A percentile compares a stretch with the other conserved stretches of the same genome.
Evolutionary conservation across 2,797 vertebrate species (phyloP).

Genomic region (Distichodus sexfasciatus): DNA sequence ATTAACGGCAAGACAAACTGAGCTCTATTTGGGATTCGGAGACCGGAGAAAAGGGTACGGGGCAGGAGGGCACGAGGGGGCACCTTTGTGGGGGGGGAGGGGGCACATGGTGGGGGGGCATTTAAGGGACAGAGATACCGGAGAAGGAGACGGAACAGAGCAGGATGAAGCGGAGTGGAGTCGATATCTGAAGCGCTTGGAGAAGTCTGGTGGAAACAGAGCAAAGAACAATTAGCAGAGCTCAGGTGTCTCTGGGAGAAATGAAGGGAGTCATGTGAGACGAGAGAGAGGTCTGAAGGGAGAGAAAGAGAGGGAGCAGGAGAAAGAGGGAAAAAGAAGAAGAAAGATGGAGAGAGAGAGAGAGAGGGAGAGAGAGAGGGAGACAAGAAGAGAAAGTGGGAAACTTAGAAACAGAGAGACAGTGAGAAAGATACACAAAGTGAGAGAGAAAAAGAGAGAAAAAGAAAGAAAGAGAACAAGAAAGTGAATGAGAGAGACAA

Average conservation of each 20-base stretch:
- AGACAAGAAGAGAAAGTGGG: background rate
- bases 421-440: background rate
- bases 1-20: slow-evolving; percentile 26
- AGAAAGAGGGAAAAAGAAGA: background rate
- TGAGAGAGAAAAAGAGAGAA: too few relatives aligned
- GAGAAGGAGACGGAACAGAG: background rate
- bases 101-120: too few relatives aligned
- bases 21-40: slow-evolving; percentile 16
- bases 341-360: too few relatives aligned
- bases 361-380: background rate
- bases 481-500: background rate
- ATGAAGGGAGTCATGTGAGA: background rate
- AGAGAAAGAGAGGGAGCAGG: background rate
- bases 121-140: too few relatives aligned
- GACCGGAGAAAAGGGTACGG: slow-evolving; percentile 17
- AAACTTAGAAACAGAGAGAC: background rate
- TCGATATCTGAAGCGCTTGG: slow-evolving; percentile 17
- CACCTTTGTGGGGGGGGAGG: too few relatives aligned
- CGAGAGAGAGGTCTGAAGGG: too few relatives aligned
- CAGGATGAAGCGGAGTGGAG: background rate
- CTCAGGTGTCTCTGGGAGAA: slow-evolving; percentile 12
- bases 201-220: too few relatives aligned
- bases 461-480: background rate
- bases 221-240: background rate
- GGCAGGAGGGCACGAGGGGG: too few relatives aligned